Evolutionary conservation across 2,888 invertebrate species (phyloP).

Genomic region (Limenitis arthemis): DNA sequence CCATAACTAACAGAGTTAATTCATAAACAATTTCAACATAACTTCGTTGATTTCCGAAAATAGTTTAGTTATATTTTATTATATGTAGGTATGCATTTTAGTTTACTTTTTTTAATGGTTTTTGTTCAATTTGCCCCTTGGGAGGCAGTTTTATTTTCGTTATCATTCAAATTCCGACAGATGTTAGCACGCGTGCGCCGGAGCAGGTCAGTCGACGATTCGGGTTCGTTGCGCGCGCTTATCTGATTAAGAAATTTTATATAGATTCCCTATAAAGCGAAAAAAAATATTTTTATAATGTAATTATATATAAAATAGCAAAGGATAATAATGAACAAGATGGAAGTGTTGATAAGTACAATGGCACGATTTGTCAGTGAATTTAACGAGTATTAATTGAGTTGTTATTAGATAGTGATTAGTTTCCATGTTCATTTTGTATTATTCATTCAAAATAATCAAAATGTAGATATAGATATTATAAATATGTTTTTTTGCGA

Average conservation of each 20-base stretch:
- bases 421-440: too few species aligned
- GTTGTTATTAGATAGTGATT: too few species aligned
- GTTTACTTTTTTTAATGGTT: constrained; percentile 10
- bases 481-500: constrained; percentile 5
- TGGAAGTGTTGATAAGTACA: too few species aligned
- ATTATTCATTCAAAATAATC: too few species aligned
- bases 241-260: constrained; percentile 35
- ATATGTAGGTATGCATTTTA: neutral
- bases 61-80: too few species aligned
- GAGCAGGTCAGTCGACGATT: constrained; percentile 51
- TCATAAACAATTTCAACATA: too few species aligned
- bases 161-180: constrained; percentile 55
- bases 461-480: neutral
- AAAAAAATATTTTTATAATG: neutral
- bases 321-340: too few species aligned
- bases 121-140: constrained; percentile 45
- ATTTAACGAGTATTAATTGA: too few species aligned
- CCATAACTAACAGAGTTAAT: too few species aligned
- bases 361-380: too few species aligned
- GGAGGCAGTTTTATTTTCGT: constrained; percentile 63
- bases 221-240: constrained; percentile 52
- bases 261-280: constrained; percentile 1
- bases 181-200: constrained; percentile 45
- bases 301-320: too few species aligned
- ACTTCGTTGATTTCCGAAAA: too few species aligned